These are phyloP conservation scores for Athetis lepigone DNA, from an alignment of 2,888 invertebrate species.

Conservation along the genomic window DNA sequence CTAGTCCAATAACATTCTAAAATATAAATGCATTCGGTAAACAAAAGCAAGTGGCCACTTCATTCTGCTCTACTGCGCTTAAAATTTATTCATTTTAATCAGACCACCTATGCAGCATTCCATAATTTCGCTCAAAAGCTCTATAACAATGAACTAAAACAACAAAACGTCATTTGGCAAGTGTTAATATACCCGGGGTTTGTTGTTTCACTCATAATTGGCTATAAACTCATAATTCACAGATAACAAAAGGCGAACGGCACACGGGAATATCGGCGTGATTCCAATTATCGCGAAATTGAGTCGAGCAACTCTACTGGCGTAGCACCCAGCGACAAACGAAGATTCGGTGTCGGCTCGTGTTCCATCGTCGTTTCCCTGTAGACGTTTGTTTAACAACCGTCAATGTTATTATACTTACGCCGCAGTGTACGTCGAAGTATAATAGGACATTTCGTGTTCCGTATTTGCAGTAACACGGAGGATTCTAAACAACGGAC, in stretches of 20 bases:
- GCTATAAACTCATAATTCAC: conserved; percentile 81
- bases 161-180: conserved; percentile 65
- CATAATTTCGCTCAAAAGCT: conserved; percentile 42
- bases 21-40: too few species aligned
- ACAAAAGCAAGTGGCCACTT: neutral
- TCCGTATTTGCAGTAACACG: conserved; percentile 61
- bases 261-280: conserved; percentile 77
- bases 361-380: conserved; percentile 56
- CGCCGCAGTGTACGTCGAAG: conserved; percentile 54
- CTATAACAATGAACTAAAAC: conserved; percentile 58
- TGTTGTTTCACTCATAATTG: conserved; percentile 79
- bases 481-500: conserved; percentile 67
- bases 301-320: conserved; percentile 67
- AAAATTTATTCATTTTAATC: conserved; percentile 45
- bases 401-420: conserved; percentile 52
- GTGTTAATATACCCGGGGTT: conserved; percentile 67
- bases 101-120: conserved; percentile 15
- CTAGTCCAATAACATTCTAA: too few species aligned
- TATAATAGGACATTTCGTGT: conserved; percentile 55
- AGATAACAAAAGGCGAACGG: conserved; percentile 81
- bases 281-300: conserved; percentile 86
- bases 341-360: conserved; percentile 43
- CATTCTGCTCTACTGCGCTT: neutral
- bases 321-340: conserved; percentile 48
- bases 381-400: conserved; percentile 45